Conservation (phyloP, 2,797 vertebrate genomes). For the Xenopus petersii region DNA sequence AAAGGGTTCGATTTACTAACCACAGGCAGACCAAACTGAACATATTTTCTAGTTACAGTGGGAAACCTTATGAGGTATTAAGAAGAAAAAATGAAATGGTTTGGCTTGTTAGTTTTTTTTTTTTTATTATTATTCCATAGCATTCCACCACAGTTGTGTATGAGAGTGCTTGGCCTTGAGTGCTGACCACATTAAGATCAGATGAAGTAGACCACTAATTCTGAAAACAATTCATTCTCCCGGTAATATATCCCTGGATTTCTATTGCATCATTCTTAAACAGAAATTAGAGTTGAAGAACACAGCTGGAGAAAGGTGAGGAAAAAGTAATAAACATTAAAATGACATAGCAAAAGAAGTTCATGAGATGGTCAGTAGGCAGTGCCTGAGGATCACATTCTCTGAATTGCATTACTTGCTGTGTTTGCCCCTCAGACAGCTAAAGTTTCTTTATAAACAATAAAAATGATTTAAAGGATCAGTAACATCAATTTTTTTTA, state of each 20-base stretch:
- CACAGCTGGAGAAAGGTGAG: constrained; percentile 15
- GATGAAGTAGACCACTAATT: constrained; percentile 33
- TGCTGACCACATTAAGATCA: constrained; percentile 34
- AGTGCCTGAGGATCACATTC: not conserved
- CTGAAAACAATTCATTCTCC: constrained; percentile 26
- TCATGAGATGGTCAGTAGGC: not conserved
- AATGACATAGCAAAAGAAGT: constrained; percentile 3
- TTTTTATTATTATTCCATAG: constrained; percentile 12
- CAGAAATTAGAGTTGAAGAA: constrained; percentile 5
- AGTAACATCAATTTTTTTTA: no score
- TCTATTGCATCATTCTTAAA: constrained; percentile 5
- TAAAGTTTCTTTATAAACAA: no score
- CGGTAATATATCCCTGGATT: constrained; percentile 5
- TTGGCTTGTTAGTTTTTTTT: not conserved
- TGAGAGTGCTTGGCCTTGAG: constrained; percentile 34
- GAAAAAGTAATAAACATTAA: not conserved
- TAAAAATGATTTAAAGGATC: no score
- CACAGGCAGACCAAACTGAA: constrained; percentile 29
- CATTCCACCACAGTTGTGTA: constrained; percentile 34
- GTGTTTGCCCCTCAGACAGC: no score
- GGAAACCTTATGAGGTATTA: constrained; percentile 26
- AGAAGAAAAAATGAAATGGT: constrained; percentile 17
- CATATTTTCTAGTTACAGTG: constrained; percentile 16
- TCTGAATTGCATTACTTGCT: not conserved
- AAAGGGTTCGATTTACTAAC: constrained; percentile 34